A percentile compares a stretch with the other conserved stretches of the same genome.
These are phyloP conservation scores for Thyatira batis DNA, from an alignment of 2,888 invertebrate species.

Conservation along the genomic window DNA sequence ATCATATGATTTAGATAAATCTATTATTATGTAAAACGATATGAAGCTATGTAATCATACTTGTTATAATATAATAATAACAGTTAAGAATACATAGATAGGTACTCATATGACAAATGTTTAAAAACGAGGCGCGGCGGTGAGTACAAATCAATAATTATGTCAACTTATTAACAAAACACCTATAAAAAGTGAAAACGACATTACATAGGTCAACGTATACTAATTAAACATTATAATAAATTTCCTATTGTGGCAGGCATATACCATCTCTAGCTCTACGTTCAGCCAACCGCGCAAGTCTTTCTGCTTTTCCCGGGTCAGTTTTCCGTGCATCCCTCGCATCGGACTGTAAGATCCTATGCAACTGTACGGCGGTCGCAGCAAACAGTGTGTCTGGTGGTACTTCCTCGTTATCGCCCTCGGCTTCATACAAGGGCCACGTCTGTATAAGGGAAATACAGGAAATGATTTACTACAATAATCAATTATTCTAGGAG, in stretches of 20 bases:
- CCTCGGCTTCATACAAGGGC: constrained; percentile 57
- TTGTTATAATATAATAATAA: too few species aligned
- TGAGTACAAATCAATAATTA: too few species aligned
- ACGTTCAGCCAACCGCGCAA: constrained; percentile 75
- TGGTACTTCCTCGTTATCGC: constrained; percentile 28
- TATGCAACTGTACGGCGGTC: constrained; percentile 68
- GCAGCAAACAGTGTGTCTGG: constrained; percentile 68
- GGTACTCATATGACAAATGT: too few species aligned
- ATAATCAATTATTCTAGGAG: neutral
- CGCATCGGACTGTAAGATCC: constrained; percentile 64
- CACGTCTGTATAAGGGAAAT: constrained; percentile 42
- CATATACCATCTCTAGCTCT: constrained; percentile 75
- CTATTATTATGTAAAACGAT: too few species aligned
- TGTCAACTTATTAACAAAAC: too few species aligned
- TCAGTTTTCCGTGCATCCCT: constrained; percentile 55
- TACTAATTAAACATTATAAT: neutral
- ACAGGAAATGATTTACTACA: neutral
- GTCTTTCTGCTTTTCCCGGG: constrained; percentile 65
- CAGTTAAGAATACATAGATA: too few species aligned
- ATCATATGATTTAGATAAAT: neutral
- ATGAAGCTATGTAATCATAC: too few species aligned
- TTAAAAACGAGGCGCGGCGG: too few species aligned
- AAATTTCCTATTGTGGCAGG: neutral
- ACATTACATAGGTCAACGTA: too few species aligned
- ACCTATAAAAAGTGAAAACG: too few species aligned